phyloP scores from a whole-genome alignment of 1,140 invertebrate genomes.

The Philotrypesis tridentata region DNA sequence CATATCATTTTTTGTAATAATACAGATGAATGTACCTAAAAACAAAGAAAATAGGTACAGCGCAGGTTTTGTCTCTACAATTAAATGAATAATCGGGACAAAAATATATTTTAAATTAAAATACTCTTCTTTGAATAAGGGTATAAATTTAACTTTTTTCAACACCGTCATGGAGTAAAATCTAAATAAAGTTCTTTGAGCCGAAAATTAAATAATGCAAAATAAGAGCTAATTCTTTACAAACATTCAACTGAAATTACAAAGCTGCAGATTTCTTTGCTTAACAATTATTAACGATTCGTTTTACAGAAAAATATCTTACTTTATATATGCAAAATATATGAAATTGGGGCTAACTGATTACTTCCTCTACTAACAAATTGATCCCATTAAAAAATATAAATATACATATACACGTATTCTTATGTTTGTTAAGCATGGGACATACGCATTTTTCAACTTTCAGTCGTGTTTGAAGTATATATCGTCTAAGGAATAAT shows the following conservation, averaged over 20 bases:
- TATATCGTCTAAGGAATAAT: slow-evolving; percentile 19
- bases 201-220: slow-evolving; percentile 15
- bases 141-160: slow-evolving; percentile 21
- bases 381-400: slow-evolving; percentile 39
- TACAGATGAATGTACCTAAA: slow-evolving; percentile 33
- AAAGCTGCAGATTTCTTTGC: slow-evolving; percentile 10
- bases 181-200: slow-evolving; percentile 21
- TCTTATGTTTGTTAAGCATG: slow-evolving; percentile 11
- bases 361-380: slow-evolving; percentile 7
- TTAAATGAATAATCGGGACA: not conserved
- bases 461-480: not conserved
- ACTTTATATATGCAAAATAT: slow-evolving; percentile 23
- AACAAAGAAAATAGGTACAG: slow-evolving; percentile 37
- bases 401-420: slow-evolving; percentile 22
- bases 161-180: slow-evolving; percentile 39
- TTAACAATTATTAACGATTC: slow-evolving; percentile 6
- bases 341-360: not conserved
- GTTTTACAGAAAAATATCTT: slow-evolving; percentile 24
- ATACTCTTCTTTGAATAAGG: slow-evolving; percentile 18
- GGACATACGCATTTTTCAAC: slow-evolving; percentile 12
- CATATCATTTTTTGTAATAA: slow-evolving; percentile 15
- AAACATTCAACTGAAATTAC: slow-evolving; percentile 14
- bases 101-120: slow-evolving; percentile 35
- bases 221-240: slow-evolving; percentile 10
- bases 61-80: not conserved